Conservation (phyloP, 2,113 vertebrate genomes). For the Tamias sibiricus region DNA sequence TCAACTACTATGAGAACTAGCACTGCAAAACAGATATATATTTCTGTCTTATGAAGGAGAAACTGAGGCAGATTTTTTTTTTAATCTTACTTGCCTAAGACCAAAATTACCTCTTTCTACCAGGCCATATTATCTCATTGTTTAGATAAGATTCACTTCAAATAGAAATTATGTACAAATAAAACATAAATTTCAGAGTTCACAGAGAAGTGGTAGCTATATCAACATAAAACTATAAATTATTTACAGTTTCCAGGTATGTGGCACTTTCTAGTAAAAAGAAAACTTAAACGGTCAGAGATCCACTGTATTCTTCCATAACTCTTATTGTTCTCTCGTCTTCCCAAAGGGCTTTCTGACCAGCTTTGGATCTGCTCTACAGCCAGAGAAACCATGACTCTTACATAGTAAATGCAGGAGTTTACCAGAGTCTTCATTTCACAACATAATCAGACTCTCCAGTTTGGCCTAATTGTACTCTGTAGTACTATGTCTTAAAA, state of each 20-base stretch:
- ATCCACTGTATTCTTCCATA: background rate
- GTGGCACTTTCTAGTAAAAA: background rate
- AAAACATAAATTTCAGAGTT: slow-evolving; percentile 53
- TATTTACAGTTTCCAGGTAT: slow-evolving; percentile 28
- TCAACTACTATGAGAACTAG: background rate
- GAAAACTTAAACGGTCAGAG: background rate
- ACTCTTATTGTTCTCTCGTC: background rate
- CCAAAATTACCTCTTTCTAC: slow-evolving; percentile 8
- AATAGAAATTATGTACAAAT: slow-evolving; percentile 20
- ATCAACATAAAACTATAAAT: background rate
- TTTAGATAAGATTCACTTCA: slow-evolving; percentile 24
- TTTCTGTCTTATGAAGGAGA: slow-evolving; percentile 26
- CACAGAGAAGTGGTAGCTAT: background rate
- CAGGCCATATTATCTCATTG: background rate
- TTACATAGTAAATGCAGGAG: background rate
- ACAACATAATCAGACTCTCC: background rate
- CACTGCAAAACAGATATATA: background rate
- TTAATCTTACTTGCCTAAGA: slow-evolving; percentile 4
- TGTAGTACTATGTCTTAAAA: background rate
- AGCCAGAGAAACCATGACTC: background rate
- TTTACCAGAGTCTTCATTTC: slow-evolving; percentile 7
- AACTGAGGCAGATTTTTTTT: background rate
- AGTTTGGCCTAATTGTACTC: background rate
- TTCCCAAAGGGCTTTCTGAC: background rate
- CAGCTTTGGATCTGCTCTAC: background rate